Base-by-base conservation (phyloP, 1,140 invertebrate genomes). In the Drosophila asahinai region DNA sequence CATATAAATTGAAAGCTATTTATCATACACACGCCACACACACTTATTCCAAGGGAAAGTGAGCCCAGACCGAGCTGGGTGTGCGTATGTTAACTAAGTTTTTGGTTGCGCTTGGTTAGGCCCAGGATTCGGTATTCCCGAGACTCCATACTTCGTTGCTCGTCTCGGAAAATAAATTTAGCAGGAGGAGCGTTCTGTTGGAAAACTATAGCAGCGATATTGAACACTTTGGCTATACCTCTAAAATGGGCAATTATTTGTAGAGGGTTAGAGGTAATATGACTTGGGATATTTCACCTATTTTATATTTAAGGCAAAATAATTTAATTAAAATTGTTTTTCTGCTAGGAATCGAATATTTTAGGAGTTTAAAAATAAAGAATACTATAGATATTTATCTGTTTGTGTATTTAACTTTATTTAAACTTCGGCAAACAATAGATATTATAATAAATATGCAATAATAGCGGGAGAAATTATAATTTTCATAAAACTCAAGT, bases 1-100 rank as follows among this genome's bases (percentile, higher is more conserved):
- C 86, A 89, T 89, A 90, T 89, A 89, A 89, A 89, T 89, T 89
- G 86, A 89, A 89, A 89, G 86, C 86, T 89, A 89, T 89, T 89
- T 89, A 89, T 89, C 86, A 89, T 89, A 89, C 86, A 84, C 86
- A 79, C 77, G 76, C 77, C 76, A 79, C 75, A 78, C 75, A 63
- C 59, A 79, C 65, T 71, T 62, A 61, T 67, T 80, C 40, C 75
- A 51, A 12, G 57, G 63, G 58, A 66, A 66, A 66, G 63, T 66
- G 63, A 66, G 77, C 72, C 45, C 47, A n/a, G 27, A 2, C n/a
- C 47, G 62, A 22, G 62, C 59, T 63, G 49, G 63, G 45, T 57
- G 75, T 67, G 55, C 45, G 80, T 62, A 70, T 67, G 77, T 89
- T 89, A 89, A 89, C 84, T 89, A 84, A 90, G 86, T 89, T 89